These are phyloP conservation scores for Eupithecia vulgata DNA, from an alignment of 2,888 invertebrate genomes.

Conservation along the genomic window DNA sequence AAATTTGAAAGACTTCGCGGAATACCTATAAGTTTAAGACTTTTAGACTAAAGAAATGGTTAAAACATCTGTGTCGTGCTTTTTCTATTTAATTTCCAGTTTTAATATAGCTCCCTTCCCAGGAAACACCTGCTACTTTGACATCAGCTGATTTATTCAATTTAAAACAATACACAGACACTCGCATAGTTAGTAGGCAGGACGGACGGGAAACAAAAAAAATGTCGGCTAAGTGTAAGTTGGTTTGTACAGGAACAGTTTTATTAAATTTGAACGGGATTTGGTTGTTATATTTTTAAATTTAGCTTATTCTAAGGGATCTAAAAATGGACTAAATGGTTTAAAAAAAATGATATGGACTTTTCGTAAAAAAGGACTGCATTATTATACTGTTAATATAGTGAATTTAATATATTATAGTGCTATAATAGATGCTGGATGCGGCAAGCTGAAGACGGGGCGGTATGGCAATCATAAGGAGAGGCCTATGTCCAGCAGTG, in stretches of 20 bases:
- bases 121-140: conserved; percentile 56
- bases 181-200: conserved; percentile 14
- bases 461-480: no score
- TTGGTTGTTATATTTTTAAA: neutral
- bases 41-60: neutral
- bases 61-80: neutral
- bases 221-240: conserved; percentile 34
- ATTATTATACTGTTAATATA: no score
- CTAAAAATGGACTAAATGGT: no score
- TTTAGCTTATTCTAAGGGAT: no score
- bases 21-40: neutral
- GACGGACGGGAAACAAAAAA: conserved; percentile 58
- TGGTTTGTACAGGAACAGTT: neutral
- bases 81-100: conserved; percentile 16
- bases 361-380: no score
- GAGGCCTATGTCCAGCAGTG: no score
- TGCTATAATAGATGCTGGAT: no score
- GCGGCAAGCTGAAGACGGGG: no score
- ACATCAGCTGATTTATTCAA: conserved; percentile 74
- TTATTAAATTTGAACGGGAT: neutral
- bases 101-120: conserved; percentile 19
- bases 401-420: no score
- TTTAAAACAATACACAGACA: conserved; percentile 62
- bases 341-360: no score
- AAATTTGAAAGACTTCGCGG: neutral